phyloP scores from a whole-genome alignment of 2,797 vertebrate species.

The Molossus molossus region DNA sequence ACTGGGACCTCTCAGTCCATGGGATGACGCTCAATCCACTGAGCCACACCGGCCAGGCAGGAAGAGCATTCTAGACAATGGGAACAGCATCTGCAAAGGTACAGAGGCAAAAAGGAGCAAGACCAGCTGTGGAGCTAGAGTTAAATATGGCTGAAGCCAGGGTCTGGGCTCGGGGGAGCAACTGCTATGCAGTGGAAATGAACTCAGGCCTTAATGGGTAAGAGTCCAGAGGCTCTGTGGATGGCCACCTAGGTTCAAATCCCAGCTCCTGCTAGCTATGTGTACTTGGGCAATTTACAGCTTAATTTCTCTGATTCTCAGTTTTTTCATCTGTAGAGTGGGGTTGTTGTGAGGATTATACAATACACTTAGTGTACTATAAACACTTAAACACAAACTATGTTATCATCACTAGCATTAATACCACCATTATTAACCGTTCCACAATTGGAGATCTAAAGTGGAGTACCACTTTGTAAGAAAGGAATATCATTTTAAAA shows the following conservation, averaged over 20 bases:
- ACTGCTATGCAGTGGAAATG: background rate
- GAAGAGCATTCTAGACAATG: slow-evolving; percentile 18
- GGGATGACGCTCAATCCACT: too few species aligned
- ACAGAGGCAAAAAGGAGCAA: slow-evolving; percentile 17
- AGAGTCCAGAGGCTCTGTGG: background rate
- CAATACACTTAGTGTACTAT: slow-evolving; percentile 37
- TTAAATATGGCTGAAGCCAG: background rate
- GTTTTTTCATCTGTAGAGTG: slow-evolving; percentile 66
- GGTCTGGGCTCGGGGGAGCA: background rate
- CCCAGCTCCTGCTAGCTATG: background rate
- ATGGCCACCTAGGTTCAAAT: background rate
- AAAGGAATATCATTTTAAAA: slow-evolving; percentile 81
- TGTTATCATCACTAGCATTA: background rate
- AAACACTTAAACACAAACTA: background rate
- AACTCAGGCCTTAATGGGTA: background rate
- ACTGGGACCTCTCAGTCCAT: too few species aligned
- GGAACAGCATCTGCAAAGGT: background rate
- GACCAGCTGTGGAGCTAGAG: background rate
- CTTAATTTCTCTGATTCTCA: slow-evolving; percentile 22
- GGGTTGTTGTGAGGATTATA: slow-evolving; percentile 19
- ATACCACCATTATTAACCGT: slow-evolving; percentile 28
- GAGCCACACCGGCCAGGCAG: background rate
- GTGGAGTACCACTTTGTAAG: background rate
- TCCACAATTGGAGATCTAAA: background rate
- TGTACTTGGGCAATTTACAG: background rate